These are phyloP conservation scores for Drosophila longiperda DNA, from an alignment of 2,888 invertebrate genomes.

Conservation along the genomic window DNA sequence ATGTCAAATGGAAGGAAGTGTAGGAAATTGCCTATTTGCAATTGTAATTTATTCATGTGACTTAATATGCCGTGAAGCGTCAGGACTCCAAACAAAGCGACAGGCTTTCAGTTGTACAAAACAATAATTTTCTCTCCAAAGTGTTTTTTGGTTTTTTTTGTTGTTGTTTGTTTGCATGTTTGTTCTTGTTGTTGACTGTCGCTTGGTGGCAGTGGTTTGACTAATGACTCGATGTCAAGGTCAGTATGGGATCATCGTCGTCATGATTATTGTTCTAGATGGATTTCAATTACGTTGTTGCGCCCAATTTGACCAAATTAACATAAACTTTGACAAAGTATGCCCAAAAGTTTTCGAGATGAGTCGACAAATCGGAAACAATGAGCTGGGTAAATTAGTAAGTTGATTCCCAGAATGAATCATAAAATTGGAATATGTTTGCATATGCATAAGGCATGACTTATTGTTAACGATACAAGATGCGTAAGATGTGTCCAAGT, in stretches of 20 bases:
- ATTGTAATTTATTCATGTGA: slow-evolving; percentile 81
- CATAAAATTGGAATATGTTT: slow-evolving; percentile 30
- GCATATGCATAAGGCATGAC: not conserved
- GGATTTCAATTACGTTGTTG: slow-evolving; percentile 72
- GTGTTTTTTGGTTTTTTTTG: slow-evolving; percentile 18
- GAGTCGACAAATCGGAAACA: slow-evolving; percentile 15
- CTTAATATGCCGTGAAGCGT: slow-evolving; percentile 77
- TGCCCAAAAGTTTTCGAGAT: slow-evolving; percentile 30
- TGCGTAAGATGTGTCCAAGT: no score
- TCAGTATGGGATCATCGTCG: slow-evolving; percentile 56
- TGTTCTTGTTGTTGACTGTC: slow-evolving; percentile 11
- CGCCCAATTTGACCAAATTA: slow-evolving; percentile 73
- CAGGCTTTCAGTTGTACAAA: slow-evolving; percentile 52
- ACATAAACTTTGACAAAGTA: slow-evolving; percentile 72
- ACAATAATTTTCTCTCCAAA: slow-evolving; percentile 65
- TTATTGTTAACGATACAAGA: not conserved
- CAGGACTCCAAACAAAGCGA: slow-evolving; percentile 51
- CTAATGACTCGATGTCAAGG: slow-evolving; percentile 73
- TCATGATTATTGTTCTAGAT: slow-evolving; percentile 46
- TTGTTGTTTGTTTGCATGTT: slow-evolving; percentile 26
- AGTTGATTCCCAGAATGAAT: slow-evolving; percentile 7
- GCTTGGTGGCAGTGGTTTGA: slow-evolving; percentile 61
- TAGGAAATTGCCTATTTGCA: slow-evolving; percentile 81
- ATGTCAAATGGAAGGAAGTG: slow-evolving; percentile 74
- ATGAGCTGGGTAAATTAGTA: slow-evolving; percentile 8